Evolutionary conservation across 2,888 invertebrate genomes (phyloP), one percentile per base, ranked within the genome.

Genomic region (Acrobasis repandana): DNA sequence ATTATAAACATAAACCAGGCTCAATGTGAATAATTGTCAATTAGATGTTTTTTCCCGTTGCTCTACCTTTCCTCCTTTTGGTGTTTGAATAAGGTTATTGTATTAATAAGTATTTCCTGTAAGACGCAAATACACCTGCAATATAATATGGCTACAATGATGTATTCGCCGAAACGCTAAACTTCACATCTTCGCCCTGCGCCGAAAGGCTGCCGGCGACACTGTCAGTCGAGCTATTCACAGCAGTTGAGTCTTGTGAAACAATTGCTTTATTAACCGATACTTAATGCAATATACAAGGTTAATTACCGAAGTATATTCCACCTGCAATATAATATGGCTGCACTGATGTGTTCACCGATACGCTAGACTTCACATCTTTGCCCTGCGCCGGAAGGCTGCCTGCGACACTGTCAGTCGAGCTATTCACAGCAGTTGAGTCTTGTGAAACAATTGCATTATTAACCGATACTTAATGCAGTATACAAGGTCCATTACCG

Each of bases 361-460:
- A 54, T 38, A 54, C 52, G 36, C 52, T 38, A 15, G 34, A 54
- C 52, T 38, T 54, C 52, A 54, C 49, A 20, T 49, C 9, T 36
- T 36, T 8, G 11, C 36, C 9, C 36, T 36, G 36, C 36, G 11
- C 36, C 36, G 36, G 36, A 36, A 36, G 36, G 36, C 36, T 36
- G 36, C 11, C 36, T 2, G 9, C 36, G 36, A 10, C 36, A 10
- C 36, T 36, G 36, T 36, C 9, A 11, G 1, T 11, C 36, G 36
- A 36, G 36, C 36, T 36, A 8, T 36, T 11, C 9, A 28, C 50
- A 49, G 49, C n/a, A 51, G 15, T 50, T 20, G n/a, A 34, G 51
- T 34, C 51, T 51, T 51, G 34, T n/a, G 51, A 51, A 28, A 36
- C 36, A 10, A 2, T 36, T 36, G 9, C 36, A 4, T 36, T 36